These are phyloP conservation scores for Elymnias hypermnestra DNA, from an alignment of 1,140 invertebrate species.

Conservation along the genomic window DNA sequence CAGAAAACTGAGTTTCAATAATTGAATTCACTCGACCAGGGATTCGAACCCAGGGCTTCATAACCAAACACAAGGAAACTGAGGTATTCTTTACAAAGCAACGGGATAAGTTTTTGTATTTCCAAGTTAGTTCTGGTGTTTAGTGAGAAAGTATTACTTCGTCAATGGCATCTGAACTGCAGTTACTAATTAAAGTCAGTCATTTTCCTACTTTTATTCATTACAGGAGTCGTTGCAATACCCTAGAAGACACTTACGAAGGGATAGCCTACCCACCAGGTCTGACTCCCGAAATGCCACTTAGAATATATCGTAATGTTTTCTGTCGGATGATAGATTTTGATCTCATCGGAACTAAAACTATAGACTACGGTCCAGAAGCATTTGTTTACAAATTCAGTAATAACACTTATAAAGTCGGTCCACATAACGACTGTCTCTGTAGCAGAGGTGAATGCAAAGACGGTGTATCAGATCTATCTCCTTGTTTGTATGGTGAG, in stretches of 20 bases:
- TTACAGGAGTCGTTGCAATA: conserved; percentile 44
- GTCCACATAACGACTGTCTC: conserved; percentile 79
- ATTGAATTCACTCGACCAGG: no score
- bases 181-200: no score
- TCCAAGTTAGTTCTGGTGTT: no score
- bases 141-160: no score
- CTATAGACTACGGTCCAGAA: conserved; percentile 57
- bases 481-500: conserved; percentile 86
- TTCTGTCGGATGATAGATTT: conserved; percentile 82
- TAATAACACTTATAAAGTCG: conserved; percentile 73
- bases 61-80: no score
- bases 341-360: conserved; percentile 58
- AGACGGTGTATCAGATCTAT: conserved; percentile 80
- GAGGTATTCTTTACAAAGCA: no score
- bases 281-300: conserved; percentile 70
- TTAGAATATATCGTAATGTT: conserved; percentile 80
- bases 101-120: no score
- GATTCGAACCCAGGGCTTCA: no score
- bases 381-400: conserved; percentile 72
- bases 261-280: conserved; percentile 78
- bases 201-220: not conserved
- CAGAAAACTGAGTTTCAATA: no score
- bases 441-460: conserved; percentile 76
- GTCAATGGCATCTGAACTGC: no score
- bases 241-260: conserved; percentile 72